Base-by-base conservation (phyloP, 2,113 vertebrate species). In the Ctenodactylus gundi region DNA sequence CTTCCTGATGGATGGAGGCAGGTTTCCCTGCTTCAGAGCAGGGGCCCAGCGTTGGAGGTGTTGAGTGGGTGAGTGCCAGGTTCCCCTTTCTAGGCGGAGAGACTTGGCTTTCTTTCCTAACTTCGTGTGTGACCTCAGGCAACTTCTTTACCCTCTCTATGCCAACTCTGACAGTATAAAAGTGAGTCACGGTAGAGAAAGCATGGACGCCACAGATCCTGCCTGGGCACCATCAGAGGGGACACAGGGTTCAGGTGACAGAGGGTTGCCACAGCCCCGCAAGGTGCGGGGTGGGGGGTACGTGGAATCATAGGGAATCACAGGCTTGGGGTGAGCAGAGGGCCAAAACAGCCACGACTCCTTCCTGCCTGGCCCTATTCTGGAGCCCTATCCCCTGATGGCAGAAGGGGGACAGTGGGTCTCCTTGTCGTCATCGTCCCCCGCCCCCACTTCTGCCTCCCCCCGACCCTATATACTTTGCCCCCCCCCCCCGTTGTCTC, bases 401-500 rank as follows among this genome's bases (percentile, higher is more conserved):
- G 12, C 44, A 64, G 14, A 20, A 34, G 12, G 39, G 55, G 23
- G 57, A 36, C 14, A 7, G 1, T 27, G 25, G 2, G 55, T 34
- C 34, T 7, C 36, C 20, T 4, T 53, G 1, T 31, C 0, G 4
- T 14, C 20, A 7, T 0, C 5, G 13, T 21, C 7, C 3, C 6
- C 20, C 20, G 3, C 23, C 23, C 57, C 21, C 7, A 57, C n/a
- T 36, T 18, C 29, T 6, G 29, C 58, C 25, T 13, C 9, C 29
- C 41, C 5, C 0, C 3, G 14, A 25, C 9, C 75, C 67, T 6
- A 1, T 6, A 36, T n/a, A 17, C 27, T 39, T 68, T 29, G 23
- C 15, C 18, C 10, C 25, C 1, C 49, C 49, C 18, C 20, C 6
- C 58, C 29, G 11, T 53, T 58, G 4, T 1, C 1, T 14, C 34